Conservation (phyloP, 2,113 vertebrate species). For the Lepus europaeus region DNA sequence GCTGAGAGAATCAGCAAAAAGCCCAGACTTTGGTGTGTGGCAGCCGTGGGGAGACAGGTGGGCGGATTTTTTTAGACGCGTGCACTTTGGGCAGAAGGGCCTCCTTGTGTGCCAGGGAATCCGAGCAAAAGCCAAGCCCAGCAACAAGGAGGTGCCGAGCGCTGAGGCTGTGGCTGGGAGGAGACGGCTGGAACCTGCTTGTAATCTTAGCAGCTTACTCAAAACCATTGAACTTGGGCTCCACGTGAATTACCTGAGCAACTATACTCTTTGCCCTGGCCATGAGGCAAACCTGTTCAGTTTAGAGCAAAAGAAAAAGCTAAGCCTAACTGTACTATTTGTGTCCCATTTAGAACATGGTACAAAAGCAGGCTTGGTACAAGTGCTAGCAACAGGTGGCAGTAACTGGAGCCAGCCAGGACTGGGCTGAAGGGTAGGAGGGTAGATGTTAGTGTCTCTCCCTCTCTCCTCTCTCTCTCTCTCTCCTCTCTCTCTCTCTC, state of each 20-base stretch:
- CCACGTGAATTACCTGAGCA: conserved; percentile 61
- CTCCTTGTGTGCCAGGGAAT: background rate
- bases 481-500: too few relatives aligned
- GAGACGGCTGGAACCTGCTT: background rate
- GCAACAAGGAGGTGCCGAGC: background rate
- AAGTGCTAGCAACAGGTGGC: background rate
- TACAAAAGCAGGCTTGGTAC: background rate
- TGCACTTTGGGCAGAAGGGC: background rate
- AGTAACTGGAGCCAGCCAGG: background rate
- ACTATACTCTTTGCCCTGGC: conserved; percentile 57
- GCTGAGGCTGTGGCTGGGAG: too few relatives aligned
- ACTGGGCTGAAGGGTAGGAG: too few relatives aligned
- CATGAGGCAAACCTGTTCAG: background rate
- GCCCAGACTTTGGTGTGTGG: background rate
- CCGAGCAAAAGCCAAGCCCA: background rate
- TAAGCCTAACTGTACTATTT: conserved; percentile 35
- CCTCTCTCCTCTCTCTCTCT: too few relatives aligned
- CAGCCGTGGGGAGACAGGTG: background rate
- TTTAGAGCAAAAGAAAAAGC: conserved; percentile 46
- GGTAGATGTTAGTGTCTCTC: too few relatives aligned
- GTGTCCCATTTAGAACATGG: background rate
- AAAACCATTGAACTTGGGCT: conserved; percentile 49
- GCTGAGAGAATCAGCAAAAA: background rate
- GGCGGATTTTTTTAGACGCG: background rate
- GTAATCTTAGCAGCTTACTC: conserved; percentile 25